Evolutionary conservation across 2,888 invertebrate genomes (phyloP).

Genomic region (Volucella zonaria): DNA sequence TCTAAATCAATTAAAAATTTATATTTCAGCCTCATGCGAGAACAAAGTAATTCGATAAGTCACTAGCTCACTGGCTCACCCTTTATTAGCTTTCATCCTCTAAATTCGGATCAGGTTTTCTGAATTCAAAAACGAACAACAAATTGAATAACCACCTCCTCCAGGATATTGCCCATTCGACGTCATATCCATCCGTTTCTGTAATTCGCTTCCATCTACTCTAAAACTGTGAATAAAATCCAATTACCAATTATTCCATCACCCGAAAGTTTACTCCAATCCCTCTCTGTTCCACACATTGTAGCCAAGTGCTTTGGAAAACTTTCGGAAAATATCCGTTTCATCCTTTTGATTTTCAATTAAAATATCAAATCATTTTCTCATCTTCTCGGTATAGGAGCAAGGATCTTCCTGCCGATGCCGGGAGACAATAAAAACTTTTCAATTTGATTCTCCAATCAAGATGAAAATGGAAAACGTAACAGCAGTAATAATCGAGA

Average conservation of each 20-base stretch:
- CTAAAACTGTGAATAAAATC: conserved; percentile 38
- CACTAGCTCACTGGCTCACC: too few relatives aligned
- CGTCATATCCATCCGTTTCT: background rate
- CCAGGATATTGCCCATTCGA: too few relatives aligned
- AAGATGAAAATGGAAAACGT: conserved; percentile 56
- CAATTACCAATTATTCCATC: conserved; percentile 53
- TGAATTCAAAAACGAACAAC: too few relatives aligned
- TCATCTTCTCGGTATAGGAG: conserved; percentile 19
- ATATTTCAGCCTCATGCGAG: too few relatives aligned
- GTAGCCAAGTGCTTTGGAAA: conserved; percentile 17
- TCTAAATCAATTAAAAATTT: too few relatives aligned
- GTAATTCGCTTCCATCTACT: background rate
- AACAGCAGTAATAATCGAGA: conserved; percentile 55
- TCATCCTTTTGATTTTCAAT: conserved; percentile 67
- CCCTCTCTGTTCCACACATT: background rate
- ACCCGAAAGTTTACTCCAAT: conserved; percentile 24
- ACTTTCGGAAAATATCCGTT: conserved; percentile 44
- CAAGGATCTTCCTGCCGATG: conserved; percentile 14
- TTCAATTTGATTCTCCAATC: conserved; percentile 68
- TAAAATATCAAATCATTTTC: conserved; percentile 69
- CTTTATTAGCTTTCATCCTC: too few relatives aligned
- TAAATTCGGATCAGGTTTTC: too few relatives aligned
- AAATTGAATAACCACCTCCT: too few relatives aligned
- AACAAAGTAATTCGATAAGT: too few relatives aligned
- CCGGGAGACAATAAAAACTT: conserved; percentile 45